Base-by-base conservation (phyloP, 2,888 invertebrate genomes). In the Yponomeuta evonymella region DNA sequence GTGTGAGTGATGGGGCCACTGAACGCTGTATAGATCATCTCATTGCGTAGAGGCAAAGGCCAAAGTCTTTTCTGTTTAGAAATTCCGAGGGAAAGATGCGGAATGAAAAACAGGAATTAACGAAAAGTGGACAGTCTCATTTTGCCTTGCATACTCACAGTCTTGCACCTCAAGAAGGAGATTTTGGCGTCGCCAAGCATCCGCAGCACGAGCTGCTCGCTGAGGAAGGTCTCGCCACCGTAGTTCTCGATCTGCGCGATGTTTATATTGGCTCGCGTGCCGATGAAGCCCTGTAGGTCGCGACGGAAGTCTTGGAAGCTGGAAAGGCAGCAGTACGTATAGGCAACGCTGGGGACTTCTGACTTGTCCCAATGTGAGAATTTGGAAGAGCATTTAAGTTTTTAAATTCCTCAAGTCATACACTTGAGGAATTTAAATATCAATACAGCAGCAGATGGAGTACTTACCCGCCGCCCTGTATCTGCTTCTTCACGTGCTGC, bases 141-240 rank as follows among this genome's bases (percentile, higher is more conserved):
- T 43, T 43, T 1, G 8, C 43, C 43, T 3, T 43, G 23, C 8
- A 23, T 2, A 23, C 91, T 90, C 82, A 96, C 95, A 80, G 96
- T 92, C 74, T 96, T 95, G 83, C 98, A 98, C 73, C 99, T 93
- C 76, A 96, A 95, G 77, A 99, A 97, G 0, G 98, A 98, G 62
- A 96, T 94, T 86, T 97, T 97, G 0, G 97, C 96, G 81, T 98
- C 97, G 82, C 97, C 97, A 64, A 99, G 89, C 81, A 99, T 94
- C 78, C 95, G 96, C 75, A 98, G 97, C 0, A 98, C 98, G 3
- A 99, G 94, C 82, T 98, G 97, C 85, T 99, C 98, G 0, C 98
- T 98, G 0, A 99, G 93, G 83, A 99, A 98, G 0, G 98, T 99
- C 89, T 99, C 99, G 0, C 98, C 99, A 2, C 98, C 98, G 81